Evolutionary conservation across 2,113 vertebrate genomes (phyloP).

Genomic region (Mirza zaza): DNA sequence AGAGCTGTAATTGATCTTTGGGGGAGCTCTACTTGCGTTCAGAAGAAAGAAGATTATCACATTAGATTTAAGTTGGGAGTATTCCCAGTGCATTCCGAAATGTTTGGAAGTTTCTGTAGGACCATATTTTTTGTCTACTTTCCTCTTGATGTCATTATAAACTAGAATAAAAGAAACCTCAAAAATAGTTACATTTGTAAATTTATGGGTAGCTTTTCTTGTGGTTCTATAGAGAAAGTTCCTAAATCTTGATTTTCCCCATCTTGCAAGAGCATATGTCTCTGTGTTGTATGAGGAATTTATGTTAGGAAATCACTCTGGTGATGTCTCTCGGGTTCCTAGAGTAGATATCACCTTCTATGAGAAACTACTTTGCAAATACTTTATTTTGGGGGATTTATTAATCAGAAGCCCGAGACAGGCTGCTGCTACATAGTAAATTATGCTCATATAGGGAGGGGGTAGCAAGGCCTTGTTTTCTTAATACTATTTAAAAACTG

Average conservation of each 20-base stretch:
- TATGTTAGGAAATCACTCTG: background rate
- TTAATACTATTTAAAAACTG: slow-evolving; percentile 16
- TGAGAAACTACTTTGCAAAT: background rate
- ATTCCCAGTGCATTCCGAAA: background rate
- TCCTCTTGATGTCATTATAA: slow-evolving; percentile 40
- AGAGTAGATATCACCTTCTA: background rate
- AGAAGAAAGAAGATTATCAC: background rate
- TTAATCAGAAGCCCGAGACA: background rate
- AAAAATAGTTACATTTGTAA: slow-evolving; percentile 23
- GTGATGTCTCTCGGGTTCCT: background rate
- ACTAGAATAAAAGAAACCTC: slow-evolving; percentile 4
- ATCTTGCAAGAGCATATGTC: background rate
- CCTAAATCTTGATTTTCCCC: background rate
- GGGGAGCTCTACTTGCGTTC: background rate
- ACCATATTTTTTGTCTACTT: background rate
- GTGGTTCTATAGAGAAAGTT: background rate
- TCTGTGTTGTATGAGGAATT: background rate
- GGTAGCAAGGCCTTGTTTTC: background rate
- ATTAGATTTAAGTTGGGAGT: background rate
- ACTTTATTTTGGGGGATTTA: background rate
- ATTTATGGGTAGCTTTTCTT: slow-evolving; percentile 30
- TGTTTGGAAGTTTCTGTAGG: background rate
- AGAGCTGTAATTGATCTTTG: fast-evolving
- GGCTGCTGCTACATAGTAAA: background rate
- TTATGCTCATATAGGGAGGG: background rate